These are phyloP conservation scores for Meta bourneti DNA, from an alignment of 2,888 invertebrate species.

Conservation along the genomic window DNA sequence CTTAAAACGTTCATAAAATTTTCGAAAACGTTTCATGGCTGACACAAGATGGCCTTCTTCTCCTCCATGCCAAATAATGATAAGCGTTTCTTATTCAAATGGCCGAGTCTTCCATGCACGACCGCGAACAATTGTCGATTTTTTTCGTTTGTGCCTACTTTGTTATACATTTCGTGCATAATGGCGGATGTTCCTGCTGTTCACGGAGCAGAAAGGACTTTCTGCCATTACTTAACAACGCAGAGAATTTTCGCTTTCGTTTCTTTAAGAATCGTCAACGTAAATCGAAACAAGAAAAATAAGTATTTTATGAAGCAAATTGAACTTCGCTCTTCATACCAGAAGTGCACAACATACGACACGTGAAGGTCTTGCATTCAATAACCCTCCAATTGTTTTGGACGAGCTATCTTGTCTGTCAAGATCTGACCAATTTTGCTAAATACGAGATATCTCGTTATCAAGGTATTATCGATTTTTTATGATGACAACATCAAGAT, in stretches of 20 bases:
- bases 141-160: conserved; percentile 17
- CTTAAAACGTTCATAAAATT: no score
- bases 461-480: no score
- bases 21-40: not conserved
- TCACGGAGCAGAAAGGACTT: conserved; percentile 30
- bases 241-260: not conserved
- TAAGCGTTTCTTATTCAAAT: not conserved
- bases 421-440: no score
- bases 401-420: no score
- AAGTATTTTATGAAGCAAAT: no score
- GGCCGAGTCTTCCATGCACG: not conserved
- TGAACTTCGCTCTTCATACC: no score
- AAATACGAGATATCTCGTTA: no score
- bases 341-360: no score
- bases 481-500: no score
- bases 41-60: not conserved
- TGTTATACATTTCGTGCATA: conserved; percentile 36
- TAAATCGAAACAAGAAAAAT: no score
- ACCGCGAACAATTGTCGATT: not conserved
- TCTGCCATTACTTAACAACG: conserved; percentile 11
- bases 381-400: no score
- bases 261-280: not conserved
- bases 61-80: not conserved
- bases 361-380: no score
- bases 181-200: conserved; percentile 36